Conservation (phyloP, 2,888 invertebrate genomes). For the Lacanobia wlatinum region DNA sequence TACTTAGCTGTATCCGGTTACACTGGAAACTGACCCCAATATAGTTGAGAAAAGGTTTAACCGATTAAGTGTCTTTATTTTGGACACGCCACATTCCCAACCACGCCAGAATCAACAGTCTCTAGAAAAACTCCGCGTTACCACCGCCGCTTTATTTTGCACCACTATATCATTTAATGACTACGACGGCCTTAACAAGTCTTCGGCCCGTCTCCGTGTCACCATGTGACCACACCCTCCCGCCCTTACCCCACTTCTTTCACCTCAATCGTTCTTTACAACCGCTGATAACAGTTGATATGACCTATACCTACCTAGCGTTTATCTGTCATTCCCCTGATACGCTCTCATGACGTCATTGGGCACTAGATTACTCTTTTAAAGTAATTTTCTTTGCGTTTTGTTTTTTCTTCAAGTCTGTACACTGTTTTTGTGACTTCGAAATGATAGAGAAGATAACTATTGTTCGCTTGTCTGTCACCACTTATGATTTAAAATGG, state of each 20-base stretch:
- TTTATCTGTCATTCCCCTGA: slow-evolving; percentile 53
- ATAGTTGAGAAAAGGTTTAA: too few species aligned
- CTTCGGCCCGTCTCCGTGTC: too few species aligned
- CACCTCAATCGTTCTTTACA: slow-evolving; percentile 30
- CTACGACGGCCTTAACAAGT: too few species aligned
- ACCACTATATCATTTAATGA: not conserved
- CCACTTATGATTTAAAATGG: too few species aligned
- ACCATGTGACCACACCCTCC: not conserved
- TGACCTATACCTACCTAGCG: slow-evolving; percentile 19
- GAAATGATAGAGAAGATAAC: not conserved
- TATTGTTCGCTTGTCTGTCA: not conserved
- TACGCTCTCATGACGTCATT: slow-evolving; percentile 36
- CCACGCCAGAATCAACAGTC: too few species aligned
- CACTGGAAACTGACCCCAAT: too few species aligned
- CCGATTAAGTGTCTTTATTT: too few species aligned
- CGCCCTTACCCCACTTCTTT: slow-evolving; percentile 25
- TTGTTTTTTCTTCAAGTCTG: not conserved
- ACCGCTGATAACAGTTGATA: slow-evolving; percentile 41
- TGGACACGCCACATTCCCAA: too few species aligned
- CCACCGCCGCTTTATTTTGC: not conserved
- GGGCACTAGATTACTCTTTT: slow-evolving; percentile 7
- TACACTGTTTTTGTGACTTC: too few species aligned
- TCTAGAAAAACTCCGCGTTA: too few species aligned
- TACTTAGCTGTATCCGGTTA: too few species aligned
- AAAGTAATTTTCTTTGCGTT: not conserved